Conservation (phyloP, 1,140 invertebrate species). For the Panagrolaimus sp. region DNA sequence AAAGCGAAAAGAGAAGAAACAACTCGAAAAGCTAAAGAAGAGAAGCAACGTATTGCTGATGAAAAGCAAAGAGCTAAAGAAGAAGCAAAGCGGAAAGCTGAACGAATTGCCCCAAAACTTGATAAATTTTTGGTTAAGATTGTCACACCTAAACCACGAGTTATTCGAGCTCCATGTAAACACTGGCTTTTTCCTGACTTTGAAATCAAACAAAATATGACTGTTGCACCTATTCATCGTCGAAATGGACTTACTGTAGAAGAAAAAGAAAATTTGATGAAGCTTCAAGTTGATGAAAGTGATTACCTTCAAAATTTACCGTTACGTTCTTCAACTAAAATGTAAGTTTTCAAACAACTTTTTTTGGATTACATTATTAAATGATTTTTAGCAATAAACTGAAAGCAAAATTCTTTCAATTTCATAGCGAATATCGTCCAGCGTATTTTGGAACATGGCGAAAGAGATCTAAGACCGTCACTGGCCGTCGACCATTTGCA, state of each 20-base stretch:
- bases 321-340: background rate
- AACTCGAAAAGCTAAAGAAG: conserved; percentile 61
- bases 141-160: background rate
- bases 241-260: conserved; percentile 9
- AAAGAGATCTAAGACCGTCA: conserved; percentile 69
- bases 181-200: conserved; percentile 60
- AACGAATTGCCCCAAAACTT: conserved; percentile 58
- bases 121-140: conserved; percentile 41
- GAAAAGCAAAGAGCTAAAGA: conserved; percentile 3
- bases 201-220: conserved; percentile 79
- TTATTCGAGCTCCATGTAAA: background rate
- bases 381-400: conserved; percentile 31
- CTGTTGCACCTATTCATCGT: conserved; percentile 68
- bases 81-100: conserved; percentile 4
- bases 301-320: conserved; percentile 1
- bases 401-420: conserved; percentile 77
- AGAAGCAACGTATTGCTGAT: conserved; percentile 65
- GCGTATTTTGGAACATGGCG: conserved; percentile 95
- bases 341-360: background rate
- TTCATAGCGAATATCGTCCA: conserved; percentile 82
- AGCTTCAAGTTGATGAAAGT: background rate
- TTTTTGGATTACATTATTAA: too few relatives aligned
- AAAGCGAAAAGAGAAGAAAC: conserved; percentile 63
- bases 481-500: conserved; percentile 71
- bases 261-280: conserved; percentile 15